These are phyloP conservation scores for Ameiurus melas DNA, from an alignment of 2,113 vertebrate genomes.

Conservation along the genomic window DNA sequence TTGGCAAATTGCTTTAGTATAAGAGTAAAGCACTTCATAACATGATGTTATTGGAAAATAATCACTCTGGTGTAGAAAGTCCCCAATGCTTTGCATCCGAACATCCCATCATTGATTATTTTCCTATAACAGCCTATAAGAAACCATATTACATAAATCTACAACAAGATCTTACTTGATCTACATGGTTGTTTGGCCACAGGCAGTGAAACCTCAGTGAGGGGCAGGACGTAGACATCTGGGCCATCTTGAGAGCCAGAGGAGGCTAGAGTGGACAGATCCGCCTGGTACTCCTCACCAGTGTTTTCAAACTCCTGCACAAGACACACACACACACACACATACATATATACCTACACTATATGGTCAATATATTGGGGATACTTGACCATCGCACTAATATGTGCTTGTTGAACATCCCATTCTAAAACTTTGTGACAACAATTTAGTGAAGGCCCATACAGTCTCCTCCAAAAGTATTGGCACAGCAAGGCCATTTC, in stretches of 20 bases:
- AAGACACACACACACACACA: conserved; percentile 47
- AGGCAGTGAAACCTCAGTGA: conserved; percentile 91
- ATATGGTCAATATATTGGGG: too few species aligned
- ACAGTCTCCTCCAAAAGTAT: too few species aligned
- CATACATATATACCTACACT: neutral
- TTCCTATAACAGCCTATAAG: neutral
- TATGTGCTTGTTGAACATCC: neutral
- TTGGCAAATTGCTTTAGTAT: neutral
- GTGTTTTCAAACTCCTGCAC: conserved; percentile 92
- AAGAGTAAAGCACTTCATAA: too few species aligned
- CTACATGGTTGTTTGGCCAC: conserved; percentile 92
- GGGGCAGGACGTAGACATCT: conserved; percentile 94
- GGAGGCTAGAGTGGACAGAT: conserved; percentile 83
- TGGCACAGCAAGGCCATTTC: too few species aligned
- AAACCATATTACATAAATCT: neutral
- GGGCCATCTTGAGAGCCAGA: conserved; percentile 84
- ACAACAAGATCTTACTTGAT: conserved; percentile 81
- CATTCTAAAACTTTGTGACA: neutral
- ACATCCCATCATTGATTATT: neutral
- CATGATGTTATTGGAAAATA: neutral
- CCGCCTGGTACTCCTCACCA: conserved; percentile 84
- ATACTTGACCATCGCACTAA: neutral
- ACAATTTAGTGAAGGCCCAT: too few species aligned
- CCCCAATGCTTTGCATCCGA: neutral
- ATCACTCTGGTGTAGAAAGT: neutral